Conservation (phyloP, 1,140 invertebrate genomes). For the Scaptomyza graminum region DNA sequence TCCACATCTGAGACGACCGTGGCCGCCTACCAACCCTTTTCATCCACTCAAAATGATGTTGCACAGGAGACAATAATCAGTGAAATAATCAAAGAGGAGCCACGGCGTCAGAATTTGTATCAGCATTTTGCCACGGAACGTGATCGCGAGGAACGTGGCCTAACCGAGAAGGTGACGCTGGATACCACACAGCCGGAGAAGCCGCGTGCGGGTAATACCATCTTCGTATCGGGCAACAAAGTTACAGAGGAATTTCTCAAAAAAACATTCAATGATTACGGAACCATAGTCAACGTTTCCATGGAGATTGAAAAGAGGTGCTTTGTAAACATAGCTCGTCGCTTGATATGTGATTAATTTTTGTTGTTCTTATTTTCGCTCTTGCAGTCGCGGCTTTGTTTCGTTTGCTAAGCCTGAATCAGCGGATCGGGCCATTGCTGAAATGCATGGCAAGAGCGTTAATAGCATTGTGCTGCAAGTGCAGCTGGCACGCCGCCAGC, state of each 20-base stretch:
- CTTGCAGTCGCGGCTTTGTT: conserved; percentile 90
- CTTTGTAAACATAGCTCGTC: conserved; percentile 33
- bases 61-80: conserved; percentile 82
- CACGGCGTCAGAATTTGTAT: conserved; percentile 89
- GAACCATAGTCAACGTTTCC: conserved; percentile 93
- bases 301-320: conserved; percentile 96
- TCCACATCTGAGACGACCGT: conserved; percentile 89
- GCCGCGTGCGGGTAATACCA: conserved; percentile 91
- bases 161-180: conserved; percentile 84
- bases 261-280: conserved; percentile 91
- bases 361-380: not conserved
- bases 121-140: conserved; percentile 94
- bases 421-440: conserved; percentile 93
- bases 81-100: conserved; percentile 82
- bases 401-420: conserved; percentile 96
- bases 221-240: conserved; percentile 93
- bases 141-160: conserved; percentile 85
- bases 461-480: conserved; percentile 91
- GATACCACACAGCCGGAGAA: conserved; percentile 85
- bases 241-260: conserved; percentile 93
- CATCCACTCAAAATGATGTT: conserved; percentile 88
- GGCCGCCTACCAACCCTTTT: conserved; percentile 95
- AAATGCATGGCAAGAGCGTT: conserved; percentile 93
- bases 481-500: conserved; percentile 92
- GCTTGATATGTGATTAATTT: conserved; percentile 10